Conservation (phyloP, 1,140 invertebrate species). For the Mercenaria mercenaria region DNA sequence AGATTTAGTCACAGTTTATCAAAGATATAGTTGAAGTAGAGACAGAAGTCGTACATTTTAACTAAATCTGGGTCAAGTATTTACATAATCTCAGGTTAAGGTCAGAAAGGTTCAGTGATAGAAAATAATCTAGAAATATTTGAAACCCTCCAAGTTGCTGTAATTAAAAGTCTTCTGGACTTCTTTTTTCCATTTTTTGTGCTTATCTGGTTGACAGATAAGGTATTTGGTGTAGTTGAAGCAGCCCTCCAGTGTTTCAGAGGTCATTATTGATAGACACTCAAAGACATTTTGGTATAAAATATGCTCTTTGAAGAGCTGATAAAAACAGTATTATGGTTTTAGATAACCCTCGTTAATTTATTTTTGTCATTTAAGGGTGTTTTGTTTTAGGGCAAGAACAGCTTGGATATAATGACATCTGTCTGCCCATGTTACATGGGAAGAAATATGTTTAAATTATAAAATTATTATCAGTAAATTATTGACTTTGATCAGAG, state of each 20-base stretch:
- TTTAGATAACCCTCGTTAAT: not conserved
- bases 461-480: not conserved
- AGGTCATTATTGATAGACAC: not conserved
- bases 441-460: not conserved
- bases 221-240: no score
- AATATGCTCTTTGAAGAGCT: not conserved
- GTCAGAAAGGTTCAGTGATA: no score
- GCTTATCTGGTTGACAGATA: no score
- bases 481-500: not conserved
- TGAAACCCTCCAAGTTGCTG: no score
- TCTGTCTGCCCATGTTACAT: not conserved
- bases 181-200: no score
- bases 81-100: no score
- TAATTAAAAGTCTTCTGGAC: no score
- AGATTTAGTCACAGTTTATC: no score
- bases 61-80: no score
- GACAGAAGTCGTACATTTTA: no score
- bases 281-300: not conserved
- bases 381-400: conserved; percentile 1
- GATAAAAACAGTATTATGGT: not conserved
- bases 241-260: not conserved
- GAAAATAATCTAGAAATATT: no score
- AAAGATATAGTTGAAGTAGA: no score
- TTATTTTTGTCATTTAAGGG: not conserved
- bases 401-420: conserved; percentile 9